Evolutionary conservation across 1,140 invertebrate species (phyloP), one percentile per base, ranked within the genome.

Genomic region (Dendrolimus kikuchii): DNA sequence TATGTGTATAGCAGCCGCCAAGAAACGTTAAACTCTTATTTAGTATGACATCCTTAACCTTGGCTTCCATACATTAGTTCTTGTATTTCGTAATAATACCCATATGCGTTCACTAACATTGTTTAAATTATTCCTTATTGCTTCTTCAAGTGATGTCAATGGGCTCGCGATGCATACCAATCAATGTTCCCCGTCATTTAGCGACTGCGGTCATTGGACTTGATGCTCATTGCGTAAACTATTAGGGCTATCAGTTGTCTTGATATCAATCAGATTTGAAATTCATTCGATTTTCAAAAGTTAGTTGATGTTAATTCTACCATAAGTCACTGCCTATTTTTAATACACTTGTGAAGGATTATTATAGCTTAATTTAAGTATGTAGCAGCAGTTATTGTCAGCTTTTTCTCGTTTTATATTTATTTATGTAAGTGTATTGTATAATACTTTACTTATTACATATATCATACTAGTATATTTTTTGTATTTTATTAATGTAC

Each of bases 231-330:
- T 73, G 73, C 63, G 23, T 65, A 59, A 80, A 76, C 70, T 74
- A 85, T 83, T 81, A 75, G 80, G 69, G 81, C 80, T 80, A 81
- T 81, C 63, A 66, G 55, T 64, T 60, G 51, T 54, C 42, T 62
- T 60, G 64, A 74, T 76, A 71, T 81, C 70, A 78, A 66, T 68
- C 59, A 46, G 59, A 63, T 62, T 53, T 69, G 50, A 55, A 62
- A 54, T 69, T 59, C 62, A 70, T 71, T 74, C 53, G 61, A 74
- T 79, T 77, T 72, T 62, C 66, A 58, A 23, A 23, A 23, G 23
- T 23, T 23, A 23, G 23, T 23, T 23, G 3, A 23, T 23, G 23
- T 23, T 2, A 23, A 23, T 23, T 23, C 23, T 23, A 23, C 23
- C 23, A 23, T 23, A 23, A 23, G 23, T 23, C 23, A 23, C 23